Conservation (phyloP, 2,888 invertebrate species). For the Epinotia brunnichana region DNA sequence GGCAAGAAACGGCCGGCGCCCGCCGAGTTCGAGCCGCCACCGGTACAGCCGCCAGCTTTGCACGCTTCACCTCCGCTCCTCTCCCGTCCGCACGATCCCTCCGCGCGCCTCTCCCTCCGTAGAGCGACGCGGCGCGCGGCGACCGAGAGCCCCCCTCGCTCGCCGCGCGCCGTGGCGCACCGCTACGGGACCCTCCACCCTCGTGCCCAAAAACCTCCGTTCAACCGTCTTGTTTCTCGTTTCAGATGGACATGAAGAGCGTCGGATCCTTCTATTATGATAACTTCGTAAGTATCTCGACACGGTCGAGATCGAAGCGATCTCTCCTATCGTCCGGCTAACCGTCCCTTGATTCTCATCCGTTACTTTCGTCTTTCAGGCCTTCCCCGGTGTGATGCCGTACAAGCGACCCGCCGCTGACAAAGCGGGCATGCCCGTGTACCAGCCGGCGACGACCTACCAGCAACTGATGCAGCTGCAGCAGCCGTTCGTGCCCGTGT, state of each 20-base stretch:
- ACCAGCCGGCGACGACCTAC: constrained; percentile 96
- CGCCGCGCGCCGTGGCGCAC: constrained; percentile 55
- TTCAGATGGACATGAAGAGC: constrained; percentile 98
- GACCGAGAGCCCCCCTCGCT: constrained; percentile 57
- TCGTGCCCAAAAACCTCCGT: constrained; percentile 60
- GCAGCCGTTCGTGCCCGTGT: constrained; percentile 99
- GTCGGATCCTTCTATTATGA: constrained; percentile 98
- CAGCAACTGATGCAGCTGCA: constrained; percentile 97
- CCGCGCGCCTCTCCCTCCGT: constrained; percentile 61
- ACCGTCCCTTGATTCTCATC: constrained; percentile 32
- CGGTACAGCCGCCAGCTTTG: constrained; percentile 93
- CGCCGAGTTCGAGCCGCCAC: constrained; percentile 87
- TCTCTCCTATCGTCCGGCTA: background rate
- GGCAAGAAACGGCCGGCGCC: constrained; percentile 97
- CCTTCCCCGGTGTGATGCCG: constrained; percentile 97
- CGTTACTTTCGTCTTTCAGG: constrained; percentile 81
- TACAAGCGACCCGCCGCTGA: constrained; percentile 98
- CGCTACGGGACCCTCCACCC: constrained; percentile 51
- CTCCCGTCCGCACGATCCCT: constrained; percentile 63
- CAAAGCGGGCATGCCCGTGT: constrained; percentile 98
- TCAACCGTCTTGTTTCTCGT: constrained; percentile 82
- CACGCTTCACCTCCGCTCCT: constrained; percentile 82
- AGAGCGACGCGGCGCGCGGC: constrained; percentile 60
- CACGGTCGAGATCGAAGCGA: background rate
- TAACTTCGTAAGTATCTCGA: constrained; percentile 93